phyloP scores from a whole-genome alignment of 2,113 vertebrate genomes.

The Irena cyanogastra region DNA sequence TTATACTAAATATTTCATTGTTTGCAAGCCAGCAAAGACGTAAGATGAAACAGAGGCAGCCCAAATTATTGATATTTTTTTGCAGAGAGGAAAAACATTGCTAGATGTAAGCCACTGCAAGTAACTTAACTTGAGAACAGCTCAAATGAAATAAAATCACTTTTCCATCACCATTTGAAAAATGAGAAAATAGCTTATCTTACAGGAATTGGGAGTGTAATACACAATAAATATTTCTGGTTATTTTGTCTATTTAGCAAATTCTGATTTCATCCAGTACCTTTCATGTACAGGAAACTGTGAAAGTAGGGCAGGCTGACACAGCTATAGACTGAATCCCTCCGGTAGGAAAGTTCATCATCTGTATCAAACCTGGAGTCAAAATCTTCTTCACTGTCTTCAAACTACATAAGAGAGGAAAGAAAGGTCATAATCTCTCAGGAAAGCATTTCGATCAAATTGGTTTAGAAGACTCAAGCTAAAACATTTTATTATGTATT shows the following conservation, averaged over 20 bases:
- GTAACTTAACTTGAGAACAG: neutral
- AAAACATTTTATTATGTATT: neutral
- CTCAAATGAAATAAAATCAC: neutral
- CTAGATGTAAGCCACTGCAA: neutral
- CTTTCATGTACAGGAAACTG: constrained; percentile 96
- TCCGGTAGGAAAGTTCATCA: constrained; percentile 87
- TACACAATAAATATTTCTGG: neutral
- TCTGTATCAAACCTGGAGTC: constrained; percentile 90
- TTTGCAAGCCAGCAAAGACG: neutral
- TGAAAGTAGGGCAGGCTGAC: constrained; percentile 96
- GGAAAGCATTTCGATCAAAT: neutral
- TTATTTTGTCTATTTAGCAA: neutral
- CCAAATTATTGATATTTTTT: neutral
- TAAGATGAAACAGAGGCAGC: neutral
- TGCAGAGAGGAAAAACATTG: neutral
- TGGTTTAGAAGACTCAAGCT: neutral
- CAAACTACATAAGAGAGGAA: constrained; percentile 77
- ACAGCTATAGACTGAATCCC: constrained; percentile 96
- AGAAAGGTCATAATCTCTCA: neutral
- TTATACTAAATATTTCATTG: neutral
- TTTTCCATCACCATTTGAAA: neutral
- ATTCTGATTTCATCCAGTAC: constrained; percentile 59
- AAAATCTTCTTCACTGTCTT: constrained; percentile 98
- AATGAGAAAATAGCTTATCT: neutral
- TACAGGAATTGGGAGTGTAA: neutral